A percentile compares a stretch with the other conserved stretches of the same genome.
These are phyloP conservation scores for Neodiprion lecontei DNA, from an alignment of 1,140 invertebrate genomes.

Conservation along the genomic window DNA sequence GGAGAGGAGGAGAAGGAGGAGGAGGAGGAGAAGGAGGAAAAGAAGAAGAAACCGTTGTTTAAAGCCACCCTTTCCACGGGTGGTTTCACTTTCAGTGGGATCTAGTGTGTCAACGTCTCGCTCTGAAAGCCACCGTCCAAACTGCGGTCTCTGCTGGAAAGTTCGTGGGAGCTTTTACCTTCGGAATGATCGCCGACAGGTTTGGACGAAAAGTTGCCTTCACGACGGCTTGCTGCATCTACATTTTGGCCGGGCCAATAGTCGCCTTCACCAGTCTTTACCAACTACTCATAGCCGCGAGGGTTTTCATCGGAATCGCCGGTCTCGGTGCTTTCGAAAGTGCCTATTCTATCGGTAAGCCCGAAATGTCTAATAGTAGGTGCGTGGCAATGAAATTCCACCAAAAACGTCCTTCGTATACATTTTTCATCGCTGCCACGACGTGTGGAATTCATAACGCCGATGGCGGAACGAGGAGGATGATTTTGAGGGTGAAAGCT, in stretches of 20 bases:
- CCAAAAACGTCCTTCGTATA: too few relatives aligned
- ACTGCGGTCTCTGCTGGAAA: constrained; percentile 59
- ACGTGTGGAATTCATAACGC: neutral
- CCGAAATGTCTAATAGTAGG: neutral
- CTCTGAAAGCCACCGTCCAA: constrained; percentile 56
- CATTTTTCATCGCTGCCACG: too few relatives aligned
- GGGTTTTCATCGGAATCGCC: constrained; percentile 61
- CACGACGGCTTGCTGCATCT: constrained; percentile 53
- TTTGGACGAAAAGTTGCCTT: constrained; percentile 61
- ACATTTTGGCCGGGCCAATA: constrained; percentile 56
- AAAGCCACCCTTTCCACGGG: neutral
- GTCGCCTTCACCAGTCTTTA: constrained; percentile 60
- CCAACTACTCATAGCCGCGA: constrained; percentile 56
- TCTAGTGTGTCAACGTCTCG: constrained; percentile 54
- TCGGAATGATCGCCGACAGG: constrained; percentile 61
- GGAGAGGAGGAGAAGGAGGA: neutral
- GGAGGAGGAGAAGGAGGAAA: neutral
- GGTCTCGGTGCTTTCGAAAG: constrained; percentile 65
- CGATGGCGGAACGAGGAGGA: neutral
- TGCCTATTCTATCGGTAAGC: constrained; percentile 65
- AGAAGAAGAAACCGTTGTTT: neutral
- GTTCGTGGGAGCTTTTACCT: constrained; percentile 59
- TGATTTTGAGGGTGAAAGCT: neutral
- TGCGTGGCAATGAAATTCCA: neutral
- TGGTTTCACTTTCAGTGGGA: constrained; percentile 51